Base-by-base conservation (phyloP, 1,140 invertebrate species). In the Drosophila lacteicornis region DNA sequence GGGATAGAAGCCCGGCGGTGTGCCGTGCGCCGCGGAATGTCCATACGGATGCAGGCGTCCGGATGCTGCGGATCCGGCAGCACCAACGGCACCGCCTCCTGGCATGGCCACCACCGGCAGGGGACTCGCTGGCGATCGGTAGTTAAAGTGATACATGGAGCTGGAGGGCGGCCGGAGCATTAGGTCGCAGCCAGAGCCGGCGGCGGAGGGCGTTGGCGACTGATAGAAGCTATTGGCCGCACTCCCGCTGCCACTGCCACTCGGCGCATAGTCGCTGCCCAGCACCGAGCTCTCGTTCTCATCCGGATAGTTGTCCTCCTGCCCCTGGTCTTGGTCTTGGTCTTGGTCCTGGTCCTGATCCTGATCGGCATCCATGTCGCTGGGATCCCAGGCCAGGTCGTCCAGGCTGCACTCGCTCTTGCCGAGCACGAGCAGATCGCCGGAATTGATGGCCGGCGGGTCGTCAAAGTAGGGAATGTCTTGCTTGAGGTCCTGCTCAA, bases 391-490 rank as follows among this genome's bases (percentile, higher is more conserved):
- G 59, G 50, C 36, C 25, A 83, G 46, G 15, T 79, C 53, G 33
- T 58, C 75, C 46, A 79, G 42, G 13, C 58, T 43, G 46, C 65
- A 63, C 42, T 78, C 75, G 13, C 53, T 56, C 6, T 79, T 79
- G 19, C 53, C 58, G 42, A 79, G 47, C 0, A 60, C 11, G 1
- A 82, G 47, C 7, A 82, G 55, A 13, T 51, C 43, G 38, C 43
- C 12, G 19, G 63, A 74, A 46, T 49, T 63, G 4, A 63, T 46
- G 4, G 57, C 15, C 15, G 59, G 59, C 17, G 68, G 74, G 45
- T 85, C 79, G 46, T 75, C 77, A 46, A 91, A 91, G 74, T 63
- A 91, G 51, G 90, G 90, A 91, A 91, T 91, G 90, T 90, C 86
- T 77, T 74, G 80, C 82, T 91, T 90, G 69, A 84, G 80, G 68